Conservation (phyloP, 2,113 vertebrate species). For the Hoplias malabaricus region DNA sequence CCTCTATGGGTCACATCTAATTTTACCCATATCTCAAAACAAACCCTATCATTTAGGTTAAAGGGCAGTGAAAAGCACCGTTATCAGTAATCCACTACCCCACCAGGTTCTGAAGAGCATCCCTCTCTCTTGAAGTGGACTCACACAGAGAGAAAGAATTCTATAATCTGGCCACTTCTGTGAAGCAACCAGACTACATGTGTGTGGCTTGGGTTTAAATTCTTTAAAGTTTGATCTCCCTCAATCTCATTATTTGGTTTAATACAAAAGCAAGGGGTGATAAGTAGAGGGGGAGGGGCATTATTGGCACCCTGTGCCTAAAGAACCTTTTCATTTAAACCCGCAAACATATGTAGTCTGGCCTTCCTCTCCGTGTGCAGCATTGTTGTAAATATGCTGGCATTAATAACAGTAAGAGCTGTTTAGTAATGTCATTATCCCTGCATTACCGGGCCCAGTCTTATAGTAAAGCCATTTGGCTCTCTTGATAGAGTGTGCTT, state of each 20-base stretch:
- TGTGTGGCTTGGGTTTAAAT: slow-evolving; percentile 61
- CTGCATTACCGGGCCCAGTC: slow-evolving; percentile 58
- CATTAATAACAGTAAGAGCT: slow-evolving; percentile 56
- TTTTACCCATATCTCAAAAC: slow-evolving; percentile 23
- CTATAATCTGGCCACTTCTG: slow-evolving; percentile 21
- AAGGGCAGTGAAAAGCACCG: slow-evolving; percentile 22
- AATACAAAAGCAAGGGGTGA: slow-evolving; percentile 62
- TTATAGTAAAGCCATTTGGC: slow-evolving; percentile 59
- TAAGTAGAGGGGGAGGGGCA: slow-evolving; percentile 32
- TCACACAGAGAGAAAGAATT: slow-evolving; percentile 36
- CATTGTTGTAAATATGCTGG: slow-evolving; percentile 60
- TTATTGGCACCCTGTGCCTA: slow-evolving; percentile 47
- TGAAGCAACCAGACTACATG: slow-evolving; percentile 57
- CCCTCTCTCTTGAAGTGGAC: slow-evolving; percentile 44
- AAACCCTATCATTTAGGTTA: slow-evolving; percentile 8
- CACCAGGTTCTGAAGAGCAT: slow-evolving; percentile 16
- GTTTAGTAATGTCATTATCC: slow-evolving; percentile 66
- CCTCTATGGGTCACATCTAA: neutral
- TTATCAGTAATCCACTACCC: slow-evolving; percentile 27
- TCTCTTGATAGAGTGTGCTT: slow-evolving; percentile 44
- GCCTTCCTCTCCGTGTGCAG: slow-evolving; percentile 59
- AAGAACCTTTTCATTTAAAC: slow-evolving; percentile 70
- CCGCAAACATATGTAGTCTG: slow-evolving; percentile 72
- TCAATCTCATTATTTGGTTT: slow-evolving; percentile 74
- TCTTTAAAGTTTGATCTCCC: slow-evolving; percentile 67